Base-by-base conservation (phyloP, 2,888 invertebrate species). In the Mythimna ferrago region DNA sequence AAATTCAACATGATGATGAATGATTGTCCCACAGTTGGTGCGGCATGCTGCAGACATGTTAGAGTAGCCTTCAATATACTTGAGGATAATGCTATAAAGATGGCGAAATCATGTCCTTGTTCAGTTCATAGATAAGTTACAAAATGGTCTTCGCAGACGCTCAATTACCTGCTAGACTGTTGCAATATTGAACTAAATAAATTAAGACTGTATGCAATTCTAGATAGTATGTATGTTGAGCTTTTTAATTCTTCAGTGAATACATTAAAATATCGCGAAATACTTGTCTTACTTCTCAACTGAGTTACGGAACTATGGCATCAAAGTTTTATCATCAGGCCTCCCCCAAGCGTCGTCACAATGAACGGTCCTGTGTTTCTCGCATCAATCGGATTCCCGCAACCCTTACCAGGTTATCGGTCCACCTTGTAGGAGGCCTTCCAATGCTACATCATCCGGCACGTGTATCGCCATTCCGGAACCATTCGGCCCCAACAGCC, bases 171-270 rank as follows among this genome's bases (percentile, higher is more conserved):
- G 14, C 21, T 11, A 11, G 1, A 66, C 6, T 78, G 54, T 54
- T 66, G 68, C 54, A 74, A 79, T 62, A 0, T 21, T 68, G 58
- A 67, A 68, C 51, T 61, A n/a, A 65, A 68, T 78, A 51, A 11
- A 51, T 66, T 32, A 61, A 41, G 9, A 26, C 5, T 54, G 58
- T 32, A 11, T 70, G 54, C 54, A 53, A 73, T 0, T 74, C 5
- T 48, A 26, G 44, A 48, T 26, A 26, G 26, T 26, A 26, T 54
- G 10, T 54, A 44, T 66, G 11, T 53, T 38, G 10, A 19, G 26
- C 5, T 48, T 14, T 60, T 48, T 19, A 57, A 38, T 35, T 19
- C 35, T 21, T 3, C 10, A 9, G 38, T 54, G 6, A 11, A 32
- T 9, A 14, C 10, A 26, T 68, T 1, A 6, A 32, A 26, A 4